These are phyloP conservation scores for Cathartes aura DNA, from an alignment of 2,113 vertebrate genomes.

Conservation along the genomic window DNA sequence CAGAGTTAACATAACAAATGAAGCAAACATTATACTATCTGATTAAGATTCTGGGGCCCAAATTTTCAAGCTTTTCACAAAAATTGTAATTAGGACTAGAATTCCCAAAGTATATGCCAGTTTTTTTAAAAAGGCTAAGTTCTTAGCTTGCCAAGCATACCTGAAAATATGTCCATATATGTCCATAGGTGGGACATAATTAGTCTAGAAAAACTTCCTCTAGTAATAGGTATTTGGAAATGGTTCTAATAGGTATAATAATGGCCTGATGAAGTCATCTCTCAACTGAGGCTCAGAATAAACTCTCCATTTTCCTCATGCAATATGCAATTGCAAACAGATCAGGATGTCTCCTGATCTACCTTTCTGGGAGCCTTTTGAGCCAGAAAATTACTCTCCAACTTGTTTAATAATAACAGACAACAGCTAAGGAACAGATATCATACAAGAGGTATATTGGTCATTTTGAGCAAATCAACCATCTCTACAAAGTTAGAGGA, in stretches of 20 bases:
- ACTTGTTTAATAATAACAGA: not conserved
- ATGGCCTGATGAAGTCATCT: not conserved
- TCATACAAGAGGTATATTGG: not conserved
- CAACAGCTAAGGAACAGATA: not conserved
- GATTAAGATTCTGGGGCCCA: not conserved
- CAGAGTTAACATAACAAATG: not conserved
- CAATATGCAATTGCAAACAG: not conserved
- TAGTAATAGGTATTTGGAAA: not conserved
- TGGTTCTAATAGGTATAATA: not conserved
- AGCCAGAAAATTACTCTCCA: not conserved
- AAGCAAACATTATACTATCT: not conserved
- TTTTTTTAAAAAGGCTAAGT: not conserved
- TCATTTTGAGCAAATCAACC: not conserved
- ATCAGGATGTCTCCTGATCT: not conserved
- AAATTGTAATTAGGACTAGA: not conserved
- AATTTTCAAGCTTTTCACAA: not conserved
- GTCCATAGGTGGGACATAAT: not conserved
- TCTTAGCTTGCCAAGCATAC: not conserved
- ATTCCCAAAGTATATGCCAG: not conserved
- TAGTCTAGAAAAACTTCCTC: not conserved
- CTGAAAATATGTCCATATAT: not conserved
- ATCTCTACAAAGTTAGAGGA: not conserved
- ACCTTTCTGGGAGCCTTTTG: not conserved
- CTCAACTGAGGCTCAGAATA: not conserved
- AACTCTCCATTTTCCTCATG: not conserved